These are phyloP conservation scores for Polyodon spathula DNA, from an alignment of 2,113 vertebrate genomes.

Conservation along the genomic window DNA sequence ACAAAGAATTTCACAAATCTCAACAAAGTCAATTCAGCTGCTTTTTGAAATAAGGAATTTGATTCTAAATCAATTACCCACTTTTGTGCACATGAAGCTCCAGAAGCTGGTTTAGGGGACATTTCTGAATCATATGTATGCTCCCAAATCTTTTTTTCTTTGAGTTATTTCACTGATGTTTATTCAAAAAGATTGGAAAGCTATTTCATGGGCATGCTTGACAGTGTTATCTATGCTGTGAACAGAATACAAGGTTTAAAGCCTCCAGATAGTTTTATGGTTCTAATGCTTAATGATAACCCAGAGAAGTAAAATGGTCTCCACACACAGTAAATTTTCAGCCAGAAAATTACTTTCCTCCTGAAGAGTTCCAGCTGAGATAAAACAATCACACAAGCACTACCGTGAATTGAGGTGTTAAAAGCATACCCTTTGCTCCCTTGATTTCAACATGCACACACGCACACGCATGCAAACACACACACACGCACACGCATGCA, in stretches of 20 bases:
- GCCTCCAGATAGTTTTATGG: not conserved
- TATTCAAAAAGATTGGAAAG: too few relatives aligned
- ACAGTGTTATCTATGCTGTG: not conserved
- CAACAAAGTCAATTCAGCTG: too few relatives aligned
- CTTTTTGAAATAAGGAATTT: too few relatives aligned
- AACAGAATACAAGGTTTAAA: not conserved
- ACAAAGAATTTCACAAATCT: too few relatives aligned
- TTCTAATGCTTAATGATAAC: not conserved
- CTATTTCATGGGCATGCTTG: not conserved
- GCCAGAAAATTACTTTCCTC: constrained; percentile 41
- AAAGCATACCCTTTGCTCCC: constrained; percentile 20
- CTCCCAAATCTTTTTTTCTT: too few relatives aligned
- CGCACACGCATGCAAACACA: constrained; percentile 11
- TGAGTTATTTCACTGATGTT: too few relatives aligned
- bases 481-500: constrained; percentile 11
- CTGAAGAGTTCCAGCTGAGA: constrained; percentile 27
- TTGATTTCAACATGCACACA: constrained; percentile 2
- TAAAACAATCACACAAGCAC: constrained; percentile 23
- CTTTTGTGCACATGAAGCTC: too few relatives aligned
- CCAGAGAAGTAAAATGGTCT: not conserved
- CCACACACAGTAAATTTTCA: not conserved
- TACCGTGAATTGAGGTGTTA: constrained; percentile 29
- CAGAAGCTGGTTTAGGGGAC: too few relatives aligned
- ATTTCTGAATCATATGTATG: too few relatives aligned
- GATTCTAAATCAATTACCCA: too few relatives aligned